Evolutionary conservation across 2,888 invertebrate species (phyloP).

Genomic region (Lamproptera curius): DNA sequence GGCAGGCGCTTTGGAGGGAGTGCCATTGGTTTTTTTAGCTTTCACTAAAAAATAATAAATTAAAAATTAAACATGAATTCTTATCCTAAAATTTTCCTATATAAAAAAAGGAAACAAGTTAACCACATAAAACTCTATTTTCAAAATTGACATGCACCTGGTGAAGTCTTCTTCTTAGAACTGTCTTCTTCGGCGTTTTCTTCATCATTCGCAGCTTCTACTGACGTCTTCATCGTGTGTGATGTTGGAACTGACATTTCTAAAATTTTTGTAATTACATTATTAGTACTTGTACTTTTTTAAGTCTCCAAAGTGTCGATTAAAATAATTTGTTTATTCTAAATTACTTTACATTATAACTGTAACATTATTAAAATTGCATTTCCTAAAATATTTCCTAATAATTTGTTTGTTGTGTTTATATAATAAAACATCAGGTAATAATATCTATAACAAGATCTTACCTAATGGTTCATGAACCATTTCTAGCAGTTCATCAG

Average conservation of each 20-base stretch:
- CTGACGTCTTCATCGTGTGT: constrained; percentile 49
- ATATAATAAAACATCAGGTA: too few species aligned
- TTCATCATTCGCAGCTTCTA: constrained; percentile 51
- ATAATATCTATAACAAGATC: not conserved
- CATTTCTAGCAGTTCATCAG: constrained; percentile 79
- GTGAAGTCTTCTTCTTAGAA: constrained; percentile 39
- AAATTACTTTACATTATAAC: not conserved
- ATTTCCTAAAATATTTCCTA: too few species aligned
- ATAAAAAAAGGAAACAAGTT: too few species aligned
- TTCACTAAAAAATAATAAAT: constrained; percentile 30
- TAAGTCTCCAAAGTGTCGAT: too few species aligned
- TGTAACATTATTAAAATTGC: too few species aligned
- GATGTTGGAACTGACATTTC: constrained; percentile 53
- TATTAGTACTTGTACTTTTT: too few species aligned
- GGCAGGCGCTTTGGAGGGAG: constrained; percentile 38
- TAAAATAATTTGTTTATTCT: too few species aligned
- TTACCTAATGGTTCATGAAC: constrained; percentile 80
- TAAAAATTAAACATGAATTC: too few species aligned
- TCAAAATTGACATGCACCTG: constrained; percentile 35
- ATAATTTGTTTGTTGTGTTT: too few species aligned
- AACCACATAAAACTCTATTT: not conserved
- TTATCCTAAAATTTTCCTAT: not conserved
- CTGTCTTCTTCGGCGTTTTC: constrained; percentile 32
- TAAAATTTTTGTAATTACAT: too few species aligned
- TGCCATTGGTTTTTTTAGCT: constrained; percentile 47